Evolutionary conservation across 2,797 vertebrate genomes (phyloP).

Genomic region (Neopelma chrysocephalum): DNA sequence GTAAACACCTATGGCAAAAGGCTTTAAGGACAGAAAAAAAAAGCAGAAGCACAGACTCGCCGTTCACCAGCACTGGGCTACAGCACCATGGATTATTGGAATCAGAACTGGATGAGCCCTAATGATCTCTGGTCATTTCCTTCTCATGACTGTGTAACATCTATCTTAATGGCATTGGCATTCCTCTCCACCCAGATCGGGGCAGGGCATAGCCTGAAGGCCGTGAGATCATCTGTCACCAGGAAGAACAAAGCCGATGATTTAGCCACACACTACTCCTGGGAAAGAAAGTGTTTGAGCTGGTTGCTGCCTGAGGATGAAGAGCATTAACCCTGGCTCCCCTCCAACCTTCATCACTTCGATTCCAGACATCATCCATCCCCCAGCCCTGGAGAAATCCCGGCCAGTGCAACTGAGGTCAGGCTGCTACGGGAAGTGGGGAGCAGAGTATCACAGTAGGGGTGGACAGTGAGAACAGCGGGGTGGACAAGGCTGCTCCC

Average conservation of each 20-base stretch:
- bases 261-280: background rate
- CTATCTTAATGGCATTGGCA: background rate
- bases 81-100: background rate
- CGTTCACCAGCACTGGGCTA: rapidly evolving
- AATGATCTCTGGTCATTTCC: background rate
- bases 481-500: background rate
- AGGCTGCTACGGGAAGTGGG: background rate
- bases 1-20: background rate
- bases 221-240: background rate
- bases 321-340: background rate
- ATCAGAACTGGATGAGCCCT: rapidly evolving
- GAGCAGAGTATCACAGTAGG: background rate
- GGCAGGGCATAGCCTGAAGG: background rate
- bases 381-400: background rate
- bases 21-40: background rate
- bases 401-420: rapidly evolving
- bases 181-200: background rate
- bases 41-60: background rate
- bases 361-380: background rate
- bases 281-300: background rate
- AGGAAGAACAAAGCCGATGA: rapidly evolving
- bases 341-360: background rate
- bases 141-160: background rate
- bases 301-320: background rate
- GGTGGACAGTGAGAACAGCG: background rate